phyloP scores from a whole-genome alignment of 2,888 invertebrate genomes.

The Willowsia nigromaculata region DNA sequence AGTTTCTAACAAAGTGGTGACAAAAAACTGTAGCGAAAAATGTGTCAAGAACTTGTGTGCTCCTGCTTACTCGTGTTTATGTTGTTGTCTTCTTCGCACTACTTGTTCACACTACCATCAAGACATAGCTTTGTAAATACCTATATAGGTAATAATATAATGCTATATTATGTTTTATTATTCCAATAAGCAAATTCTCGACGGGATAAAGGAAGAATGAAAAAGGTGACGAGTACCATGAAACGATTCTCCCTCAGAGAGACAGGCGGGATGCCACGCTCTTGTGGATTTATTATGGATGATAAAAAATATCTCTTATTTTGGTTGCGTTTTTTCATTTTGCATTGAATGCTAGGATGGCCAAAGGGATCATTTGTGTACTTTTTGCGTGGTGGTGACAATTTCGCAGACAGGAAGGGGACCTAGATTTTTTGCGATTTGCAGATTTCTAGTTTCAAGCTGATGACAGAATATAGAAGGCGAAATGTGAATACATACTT shows the following conservation, averaged over 20 bases:
- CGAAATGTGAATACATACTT: neutral
- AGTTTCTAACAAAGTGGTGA: conserved; percentile 30
- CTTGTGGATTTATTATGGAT: conserved; percentile 25
- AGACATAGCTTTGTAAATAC: neutral
- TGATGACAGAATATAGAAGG: neutral
- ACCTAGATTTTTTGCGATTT: conserved; percentile 18
- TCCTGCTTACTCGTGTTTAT: conserved; percentile 13
- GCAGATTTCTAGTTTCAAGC: neutral
- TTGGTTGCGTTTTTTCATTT: neutral
- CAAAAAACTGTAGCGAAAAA: conserved; percentile 44
- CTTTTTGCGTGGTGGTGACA: neutral
- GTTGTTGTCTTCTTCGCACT: neutral
- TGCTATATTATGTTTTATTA: conserved; percentile 8
- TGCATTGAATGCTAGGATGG: neutral
- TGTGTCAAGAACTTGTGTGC: conserved; percentile 63
- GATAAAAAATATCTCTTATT: conserved; percentile 34
- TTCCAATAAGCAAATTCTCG: conserved; percentile 43
- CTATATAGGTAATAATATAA: neutral
- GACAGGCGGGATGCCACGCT: conserved; percentile 10
- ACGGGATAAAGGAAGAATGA: conserved; percentile 21
- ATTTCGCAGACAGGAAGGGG: neutral
- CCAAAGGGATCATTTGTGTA: neutral
- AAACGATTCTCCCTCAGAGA: conserved; percentile 37
- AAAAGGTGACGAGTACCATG: conserved; percentile 54
- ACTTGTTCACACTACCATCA: conserved; percentile 35